Base-by-base conservation (phyloP, 2,797 vertebrate species). In the Adelosebastes latens region DNA sequence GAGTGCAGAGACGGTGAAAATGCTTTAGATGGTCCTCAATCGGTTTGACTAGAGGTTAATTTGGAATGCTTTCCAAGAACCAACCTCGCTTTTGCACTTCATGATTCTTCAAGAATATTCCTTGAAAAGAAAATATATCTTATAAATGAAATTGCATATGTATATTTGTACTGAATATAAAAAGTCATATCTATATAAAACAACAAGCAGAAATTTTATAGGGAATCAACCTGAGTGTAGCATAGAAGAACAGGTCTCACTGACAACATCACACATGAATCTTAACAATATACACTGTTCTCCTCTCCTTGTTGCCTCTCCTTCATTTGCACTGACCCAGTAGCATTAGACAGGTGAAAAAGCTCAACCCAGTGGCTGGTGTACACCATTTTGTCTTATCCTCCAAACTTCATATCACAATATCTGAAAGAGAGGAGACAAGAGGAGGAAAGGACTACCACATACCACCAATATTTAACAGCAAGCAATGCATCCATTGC, bases 111-210 rank as follows among this genome's bases (percentile, higher is more conserved):
- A 91, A 93, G 89, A 94, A 84, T 91, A 92, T 92, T 91, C 87
- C 87, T 93, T 94, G 87, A 94, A 90, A 92, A 92, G 73, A 92
- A 92, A 81, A 93, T 94, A 91, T 94, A 92, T 95, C 88, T 92
- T 95, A 91, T 89, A 92, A 65, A 92, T 91, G 72, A 93, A 95
- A 92, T 88, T 92, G 75, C 86, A 92, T 92, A 92, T 94, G 92
- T 95, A 94, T 94, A 96, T 94, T 95, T 95, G 91, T 94, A 94
- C 90, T 91, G 86, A 92, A 93, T 91, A 93, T 89, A 39, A 91
- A 94, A 94, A 91, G 82, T 87, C 75, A 91, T 92, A 94, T 90
- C 90, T 94, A 94, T 94, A 93, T 93, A 87, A 92, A 92, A 92
- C 90, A 86, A 89, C 52, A 62, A 81, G 76, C 88, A 89, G 82